Percentiles rank a stretch among this genome's conserved stretches.
Evolutionary conservation across 1,140 invertebrate genomes (phyloP).

Genomic region (Episyrphus balteatus): DNA sequence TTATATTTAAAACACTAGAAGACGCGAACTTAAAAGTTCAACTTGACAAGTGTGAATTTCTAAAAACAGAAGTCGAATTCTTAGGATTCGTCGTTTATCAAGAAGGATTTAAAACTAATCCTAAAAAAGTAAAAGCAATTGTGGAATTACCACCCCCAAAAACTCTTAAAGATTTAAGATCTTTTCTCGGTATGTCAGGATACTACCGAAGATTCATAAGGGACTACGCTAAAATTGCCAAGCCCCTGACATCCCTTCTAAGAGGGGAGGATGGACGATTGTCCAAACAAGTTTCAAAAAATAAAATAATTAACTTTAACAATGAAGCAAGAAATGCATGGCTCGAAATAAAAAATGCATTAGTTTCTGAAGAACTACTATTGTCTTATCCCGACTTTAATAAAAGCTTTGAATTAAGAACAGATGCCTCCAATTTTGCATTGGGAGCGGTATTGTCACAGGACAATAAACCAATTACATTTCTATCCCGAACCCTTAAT

Average conservation of each 20-base stretch:
- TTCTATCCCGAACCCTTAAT: constrained; percentile 19
- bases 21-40: constrained; percentile 36
- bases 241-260: no score
- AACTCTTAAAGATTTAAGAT: constrained; percentile 4
- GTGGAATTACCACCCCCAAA: constrained; percentile 4
- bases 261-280: constrained; percentile 5
- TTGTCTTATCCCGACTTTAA: constrained; percentile 24
- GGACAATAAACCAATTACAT: constrained; percentile 28
- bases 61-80: constrained; percentile 12
- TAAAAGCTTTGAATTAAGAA: constrained; percentile 21
- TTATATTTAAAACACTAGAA: constrained; percentile 17
- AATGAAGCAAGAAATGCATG: constrained; percentile 2
- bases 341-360: constrained; percentile 2
- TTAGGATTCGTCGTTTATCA: constrained; percentile 5
- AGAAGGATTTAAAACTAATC: constrained; percentile 7
- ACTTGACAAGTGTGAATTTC: constrained; percentile 36
- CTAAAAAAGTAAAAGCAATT: constrained; percentile 12
- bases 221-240: neutral
- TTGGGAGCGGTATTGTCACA: constrained; percentile 14
- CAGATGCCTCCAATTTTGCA: constrained; percentile 23
- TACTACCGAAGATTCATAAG: constrained; percentile 1
- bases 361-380: constrained; percentile 12
- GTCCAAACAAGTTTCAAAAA: constrained; percentile 4
- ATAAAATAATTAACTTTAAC: constrained; percentile 1
- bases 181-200: constrained; percentile 2